Evolutionary conservation across 2,888 invertebrate genomes (phyloP).

Genomic region (Dugesia japonica): DNA sequence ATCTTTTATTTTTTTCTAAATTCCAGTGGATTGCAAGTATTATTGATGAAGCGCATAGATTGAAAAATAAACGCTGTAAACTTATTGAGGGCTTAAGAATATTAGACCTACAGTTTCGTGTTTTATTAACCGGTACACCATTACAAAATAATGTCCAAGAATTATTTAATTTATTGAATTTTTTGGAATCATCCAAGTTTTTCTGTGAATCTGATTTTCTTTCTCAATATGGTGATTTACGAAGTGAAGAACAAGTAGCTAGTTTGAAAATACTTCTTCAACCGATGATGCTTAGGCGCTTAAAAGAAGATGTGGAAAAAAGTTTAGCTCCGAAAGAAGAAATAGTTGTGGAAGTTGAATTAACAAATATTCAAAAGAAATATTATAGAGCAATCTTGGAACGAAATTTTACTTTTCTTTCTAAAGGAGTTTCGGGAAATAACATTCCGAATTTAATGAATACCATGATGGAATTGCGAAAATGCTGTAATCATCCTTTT

Average conservation of each 20-base stretch:
- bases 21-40: conserved; percentile 90
- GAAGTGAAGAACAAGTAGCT: conserved; percentile 76
- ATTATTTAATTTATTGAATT: conserved; percentile 84
- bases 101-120: conserved; percentile 76
- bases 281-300: conserved; percentile 92
- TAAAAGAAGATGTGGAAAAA: conserved; percentile 98
- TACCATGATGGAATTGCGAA: conserved; percentile 98
- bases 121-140: conserved; percentile 68
- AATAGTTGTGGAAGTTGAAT: conserved; percentile 94
- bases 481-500: conserved; percentile 98
- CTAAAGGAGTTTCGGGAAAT: conserved; percentile 71
- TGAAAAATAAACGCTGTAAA: conserved; percentile 96
- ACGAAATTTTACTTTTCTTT: conserved; percentile 85
- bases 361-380: conserved; percentile 98
- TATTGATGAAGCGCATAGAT: conserved; percentile 92
- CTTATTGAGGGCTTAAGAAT: conserved; percentile 77
- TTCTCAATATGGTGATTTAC: conserved; percentile 84
- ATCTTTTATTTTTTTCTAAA: conserved; percentile 75
- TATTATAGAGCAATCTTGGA: conserved; percentile 97
- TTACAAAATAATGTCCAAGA: conserved; percentile 97
- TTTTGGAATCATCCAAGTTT: conserved; percentile 88
- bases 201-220: conserved; percentile 71
- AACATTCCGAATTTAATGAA: conserved; percentile 99
- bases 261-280: conserved; percentile 57
- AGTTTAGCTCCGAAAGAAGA: conserved; percentile 94